A percentile compares a stretch with the other conserved stretches of the same genome.
These are phyloP conservation scores for Pterocles burchelli DNA, from an alignment of 2,113 vertebrate species.

Conservation along the genomic window DNA sequence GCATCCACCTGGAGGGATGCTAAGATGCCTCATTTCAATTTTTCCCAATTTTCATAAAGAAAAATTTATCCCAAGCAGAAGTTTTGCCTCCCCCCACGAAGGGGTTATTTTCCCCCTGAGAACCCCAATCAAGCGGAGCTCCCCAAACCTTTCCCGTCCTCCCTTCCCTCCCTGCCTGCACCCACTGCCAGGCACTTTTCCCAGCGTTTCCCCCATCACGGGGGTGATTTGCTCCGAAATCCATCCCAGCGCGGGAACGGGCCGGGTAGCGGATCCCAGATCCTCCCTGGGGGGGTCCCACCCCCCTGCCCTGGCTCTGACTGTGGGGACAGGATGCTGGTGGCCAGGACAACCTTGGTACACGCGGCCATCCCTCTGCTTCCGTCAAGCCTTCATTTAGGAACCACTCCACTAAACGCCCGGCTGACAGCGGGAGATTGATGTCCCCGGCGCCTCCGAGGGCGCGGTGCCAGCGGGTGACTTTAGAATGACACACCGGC, in stretches of 20 bases:
- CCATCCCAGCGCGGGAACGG: accelerated
- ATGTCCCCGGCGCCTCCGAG: not conserved
- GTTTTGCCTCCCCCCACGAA: accelerated
- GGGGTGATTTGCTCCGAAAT: accelerated
- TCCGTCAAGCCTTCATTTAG: conserved; percentile 21
- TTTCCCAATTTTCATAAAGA: not conserved
- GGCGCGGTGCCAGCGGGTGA: not conserved
- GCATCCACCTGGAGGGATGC: accelerated
- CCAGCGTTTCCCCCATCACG: accelerated
- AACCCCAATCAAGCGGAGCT: not conserved
- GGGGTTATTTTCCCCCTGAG: not conserved
- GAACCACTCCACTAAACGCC: conserved; percentile 43
- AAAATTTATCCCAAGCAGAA: not conserved
- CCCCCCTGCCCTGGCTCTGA: not conserved
- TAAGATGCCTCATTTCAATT: not conserved
- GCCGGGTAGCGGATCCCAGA: accelerated
- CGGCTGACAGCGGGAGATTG: conserved; percentile 53
- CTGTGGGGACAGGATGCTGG: not conserved
- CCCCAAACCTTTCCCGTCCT: not conserved
- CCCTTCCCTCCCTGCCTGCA: not conserved
- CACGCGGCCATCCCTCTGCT: conserved; percentile 32
- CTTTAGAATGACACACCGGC: not conserved
- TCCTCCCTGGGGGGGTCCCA: accelerated
- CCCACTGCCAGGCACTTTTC: not conserved
- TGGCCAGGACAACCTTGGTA: not conserved